Base-by-base conservation (phyloP, 2,113 vertebrate genomes). In the Oreotragus oreotragus region DNA sequence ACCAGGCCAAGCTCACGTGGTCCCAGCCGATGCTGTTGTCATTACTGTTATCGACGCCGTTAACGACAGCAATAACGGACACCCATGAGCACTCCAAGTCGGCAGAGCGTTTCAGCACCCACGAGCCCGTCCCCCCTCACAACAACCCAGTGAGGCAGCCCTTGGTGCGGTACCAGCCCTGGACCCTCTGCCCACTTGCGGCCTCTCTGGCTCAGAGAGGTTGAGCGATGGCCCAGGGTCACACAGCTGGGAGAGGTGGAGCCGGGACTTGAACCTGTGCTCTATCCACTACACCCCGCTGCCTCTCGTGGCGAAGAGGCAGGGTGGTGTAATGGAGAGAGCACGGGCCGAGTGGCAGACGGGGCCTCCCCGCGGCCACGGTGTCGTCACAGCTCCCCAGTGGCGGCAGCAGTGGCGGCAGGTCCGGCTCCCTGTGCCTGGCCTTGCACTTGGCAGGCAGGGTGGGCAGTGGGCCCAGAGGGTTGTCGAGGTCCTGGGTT, bases 291-390 rank as follows among this genome's bases (percentile, higher is more conserved):
- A 97, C 93, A 93, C 92, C 92, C 87, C 91, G n/a, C 97, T 96
- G 95, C 93, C 95, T 97, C 96, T 96, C 94, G 27, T 96, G 88
- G 88, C 96, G 95, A 96, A 96, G 96, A 97, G 96, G 94, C 97
- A 98, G 94, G 94, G 94, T 85, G 91, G 94, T 95, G 94, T 97
- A 95, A 97, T 97, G 97, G 97, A 97, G 92, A 97, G 96, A 86
- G 97, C 83, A 12, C 30, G n/a, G 94, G 92, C 76, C 57, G 58
- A 94, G 93, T 2, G 36, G 95, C 84, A 93, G 76, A 55, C 23
- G 6, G 86, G 80, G 89, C 92, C 70, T 94, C 90, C 81, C 83
- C 43, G 86, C 6, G 17, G 51, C 92, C 90, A 91, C 16, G n/a
- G 73, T 73, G 94, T 51, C 6, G 0, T 95, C 80, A 85, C 55